Conservation (phyloP, 2,797 vertebrate genomes). For the Lagocephalus sceleratus region DNA sequence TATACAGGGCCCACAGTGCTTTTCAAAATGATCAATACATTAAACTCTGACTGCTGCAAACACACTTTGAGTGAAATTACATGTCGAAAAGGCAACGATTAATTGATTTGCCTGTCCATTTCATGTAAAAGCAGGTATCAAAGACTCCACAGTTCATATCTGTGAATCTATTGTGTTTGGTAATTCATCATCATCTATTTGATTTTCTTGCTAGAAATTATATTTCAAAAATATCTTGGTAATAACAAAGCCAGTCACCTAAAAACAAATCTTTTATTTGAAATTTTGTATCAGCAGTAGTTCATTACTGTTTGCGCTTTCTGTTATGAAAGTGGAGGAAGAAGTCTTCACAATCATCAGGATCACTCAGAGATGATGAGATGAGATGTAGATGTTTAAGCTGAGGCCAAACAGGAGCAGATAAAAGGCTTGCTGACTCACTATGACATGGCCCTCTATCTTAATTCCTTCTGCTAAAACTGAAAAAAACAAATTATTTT, state of each 20-base stretch:
- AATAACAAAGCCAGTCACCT: too few relatives aligned
- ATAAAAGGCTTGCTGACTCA: slow-evolving; percentile 34
- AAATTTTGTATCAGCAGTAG: too few relatives aligned
- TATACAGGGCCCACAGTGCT: not conserved
- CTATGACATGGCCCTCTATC: slow-evolving; percentile 20
- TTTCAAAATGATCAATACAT: not conserved
- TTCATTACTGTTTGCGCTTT: not conserved
- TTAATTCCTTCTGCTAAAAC: slow-evolving; percentile 9
- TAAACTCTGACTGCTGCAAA: not conserved
- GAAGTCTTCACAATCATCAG: slow-evolving; percentile 17
- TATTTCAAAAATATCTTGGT: too few relatives aligned
- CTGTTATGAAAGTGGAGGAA: not conserved
- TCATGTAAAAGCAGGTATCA: too few relatives aligned
- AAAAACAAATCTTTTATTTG: too few relatives aligned
- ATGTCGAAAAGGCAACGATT: too few relatives aligned
- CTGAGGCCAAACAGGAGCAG: slow-evolving; percentile 34
- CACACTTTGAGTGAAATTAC: not conserved
- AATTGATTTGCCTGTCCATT: too few relatives aligned
- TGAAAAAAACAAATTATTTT: slow-evolving; percentile 20
- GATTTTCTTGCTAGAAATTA: too few relatives aligned
- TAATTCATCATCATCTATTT: too few relatives aligned
- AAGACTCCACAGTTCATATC: too few relatives aligned
- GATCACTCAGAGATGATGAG: slow-evolving; percentile 9
- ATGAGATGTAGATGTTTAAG: slow-evolving; percentile 23
- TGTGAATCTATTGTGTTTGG: too few relatives aligned